phyloP scores from a whole-genome alignment of 2,113 vertebrate species.

The Geothlypis trichas region DNA sequence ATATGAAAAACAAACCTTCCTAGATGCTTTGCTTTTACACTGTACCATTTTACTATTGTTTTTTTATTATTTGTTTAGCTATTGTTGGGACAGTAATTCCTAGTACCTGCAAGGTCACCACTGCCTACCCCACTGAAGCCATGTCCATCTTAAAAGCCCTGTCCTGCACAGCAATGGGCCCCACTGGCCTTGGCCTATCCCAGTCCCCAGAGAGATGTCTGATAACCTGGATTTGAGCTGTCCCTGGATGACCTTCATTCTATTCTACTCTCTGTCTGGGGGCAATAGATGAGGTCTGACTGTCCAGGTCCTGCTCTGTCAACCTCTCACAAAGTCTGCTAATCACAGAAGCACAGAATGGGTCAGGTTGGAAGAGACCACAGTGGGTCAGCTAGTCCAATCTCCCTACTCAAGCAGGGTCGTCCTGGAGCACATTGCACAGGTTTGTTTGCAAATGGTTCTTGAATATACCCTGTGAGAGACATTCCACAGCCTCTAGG shows the following conservation, averaged over 20 bases:
- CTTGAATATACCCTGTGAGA: background rate
- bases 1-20: background rate
- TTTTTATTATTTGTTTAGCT: background rate
- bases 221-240: fast-evolving
- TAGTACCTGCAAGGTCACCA: too few relatives aligned
- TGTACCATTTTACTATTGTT: fast-evolving
- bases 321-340: background rate
- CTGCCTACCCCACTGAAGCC: background rate
- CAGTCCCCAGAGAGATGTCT: fast-evolving
- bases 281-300: background rate
- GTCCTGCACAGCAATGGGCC: background rate
- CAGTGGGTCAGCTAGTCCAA: background rate
- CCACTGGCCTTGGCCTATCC: background rate
- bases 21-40: background rate
- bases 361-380: background rate
- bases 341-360: background rate
- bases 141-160: background rate
- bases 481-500: background rate
- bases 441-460: background rate
- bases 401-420: background rate
- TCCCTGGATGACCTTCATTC: background rate
- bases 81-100: background rate
- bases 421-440: background rate
- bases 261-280: background rate
- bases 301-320: background rate